phyloP scores from a whole-genome alignment of 1,140 invertebrate genomes.

The Habropoda laboriosa region DNA sequence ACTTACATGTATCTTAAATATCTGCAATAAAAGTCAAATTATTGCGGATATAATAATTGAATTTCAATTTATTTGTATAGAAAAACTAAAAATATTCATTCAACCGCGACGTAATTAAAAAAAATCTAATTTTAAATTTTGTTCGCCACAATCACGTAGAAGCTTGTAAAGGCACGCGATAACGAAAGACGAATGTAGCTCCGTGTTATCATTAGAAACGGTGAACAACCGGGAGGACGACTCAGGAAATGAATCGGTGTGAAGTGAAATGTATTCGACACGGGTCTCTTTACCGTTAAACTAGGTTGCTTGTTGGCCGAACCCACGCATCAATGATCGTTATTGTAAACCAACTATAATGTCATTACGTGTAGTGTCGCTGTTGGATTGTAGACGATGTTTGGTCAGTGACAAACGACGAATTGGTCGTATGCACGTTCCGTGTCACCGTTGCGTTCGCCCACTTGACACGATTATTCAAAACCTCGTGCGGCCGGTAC shows the following conservation, averaged over 20 bases:
- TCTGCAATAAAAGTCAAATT: no score
- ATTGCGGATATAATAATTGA: no score
- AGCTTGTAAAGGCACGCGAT: neutral
- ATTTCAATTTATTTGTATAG: no score
- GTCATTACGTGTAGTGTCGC: constrained; percentile 63
- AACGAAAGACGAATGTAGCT: constrained; percentile 16
- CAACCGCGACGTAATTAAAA: neutral
- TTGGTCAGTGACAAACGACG: constrained; percentile 61
- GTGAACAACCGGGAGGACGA: constrained; percentile 29
- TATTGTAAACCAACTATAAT: constrained; percentile 68
- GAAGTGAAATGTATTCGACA: constrained; percentile 65
- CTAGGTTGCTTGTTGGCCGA: constrained; percentile 34
- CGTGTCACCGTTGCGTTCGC: constrained; percentile 24
- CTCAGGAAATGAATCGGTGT: constrained; percentile 59
- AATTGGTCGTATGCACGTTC: constrained; percentile 27
- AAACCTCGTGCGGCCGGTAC: neutral
- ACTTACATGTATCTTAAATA: no score
- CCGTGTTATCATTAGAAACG: constrained; percentile 50
- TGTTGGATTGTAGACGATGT: constrained; percentile 43
- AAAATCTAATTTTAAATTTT: no score
- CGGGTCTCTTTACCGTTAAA: constrained; percentile 66
- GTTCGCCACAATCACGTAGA: neutral
- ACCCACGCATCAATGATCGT: constrained; percentile 69
- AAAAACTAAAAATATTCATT: no score
- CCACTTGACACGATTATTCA: constrained; percentile 55